Percentiles rank a stretch among this genome's conserved stretches.
Conservation (phyloP, 30 jellyfish, hydroid and myxozoan species). For the Cassiopea xamachana region DNA sequence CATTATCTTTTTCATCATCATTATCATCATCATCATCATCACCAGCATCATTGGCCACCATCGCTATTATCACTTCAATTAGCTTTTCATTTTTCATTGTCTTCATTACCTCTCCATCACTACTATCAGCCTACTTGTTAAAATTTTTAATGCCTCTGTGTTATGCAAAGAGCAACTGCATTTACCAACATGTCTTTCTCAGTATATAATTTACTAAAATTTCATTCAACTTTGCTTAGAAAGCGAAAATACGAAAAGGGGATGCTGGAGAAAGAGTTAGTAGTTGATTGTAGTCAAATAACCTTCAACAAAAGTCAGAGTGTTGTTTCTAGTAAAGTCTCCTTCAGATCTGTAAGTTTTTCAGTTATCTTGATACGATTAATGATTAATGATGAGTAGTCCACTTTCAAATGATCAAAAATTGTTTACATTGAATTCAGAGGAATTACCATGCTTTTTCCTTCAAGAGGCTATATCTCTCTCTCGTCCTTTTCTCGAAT, state of each 20-base stretch:
- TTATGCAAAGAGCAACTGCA: no score
- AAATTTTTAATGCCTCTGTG: background rate
- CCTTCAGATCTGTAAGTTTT: slow-evolving; percentile 41
- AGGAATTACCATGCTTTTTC: no score
- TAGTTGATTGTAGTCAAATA: slow-evolving; percentile 56
- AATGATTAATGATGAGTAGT: background rate
- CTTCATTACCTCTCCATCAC: slow-evolving; percentile 8
- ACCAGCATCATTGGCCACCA: background rate
- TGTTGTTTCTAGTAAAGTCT: slow-evolving; percentile 24
- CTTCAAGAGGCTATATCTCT: no score
- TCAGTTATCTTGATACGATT: background rate
- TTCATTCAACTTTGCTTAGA: slow-evolving; percentile 17
- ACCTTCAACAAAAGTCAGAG: slow-evolving; percentile 44
- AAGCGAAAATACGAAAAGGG: slow-evolving; percentile 77
- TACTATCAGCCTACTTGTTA: slow-evolving; percentile 8
- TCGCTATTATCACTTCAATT: background rate
- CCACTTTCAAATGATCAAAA: no score
- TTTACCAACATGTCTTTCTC: background rate
- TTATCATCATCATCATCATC: slow-evolving; percentile 9
- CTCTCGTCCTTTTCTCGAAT: no score
- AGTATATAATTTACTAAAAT: no score
- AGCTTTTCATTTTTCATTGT: background rate
- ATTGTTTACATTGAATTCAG: no score
- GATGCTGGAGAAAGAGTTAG: slow-evolving; percentile 67
- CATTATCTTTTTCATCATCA: background rate